Conservation (phyloP, 2,888 invertebrate species). For the Cosmorhoe ocellata region DNA sequence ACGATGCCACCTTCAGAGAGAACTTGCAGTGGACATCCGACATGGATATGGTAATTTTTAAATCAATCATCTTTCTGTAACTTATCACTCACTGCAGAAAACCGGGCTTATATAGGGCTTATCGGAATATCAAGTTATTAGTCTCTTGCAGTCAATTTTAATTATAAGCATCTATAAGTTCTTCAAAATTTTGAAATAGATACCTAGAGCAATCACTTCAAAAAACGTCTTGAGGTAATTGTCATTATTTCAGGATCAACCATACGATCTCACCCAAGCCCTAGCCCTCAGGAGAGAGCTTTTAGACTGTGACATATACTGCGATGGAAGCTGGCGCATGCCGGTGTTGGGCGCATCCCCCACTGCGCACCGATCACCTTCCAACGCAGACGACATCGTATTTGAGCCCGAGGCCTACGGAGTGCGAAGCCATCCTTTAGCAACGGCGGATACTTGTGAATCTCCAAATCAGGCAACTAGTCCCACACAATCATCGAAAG, state of each 20-base stretch:
- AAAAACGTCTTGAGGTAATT: background rate
- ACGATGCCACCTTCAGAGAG: conserved; percentile 48
- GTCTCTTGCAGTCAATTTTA: no score
- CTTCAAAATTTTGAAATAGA: no score
- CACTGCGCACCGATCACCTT: conserved; percentile 52
- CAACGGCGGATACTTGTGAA: conserved; percentile 53
- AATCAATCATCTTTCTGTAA: background rate
- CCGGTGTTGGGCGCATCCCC: conserved; percentile 68
- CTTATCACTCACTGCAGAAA: no score
- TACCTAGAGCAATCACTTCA: no score
- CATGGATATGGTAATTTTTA: conserved; percentile 9
- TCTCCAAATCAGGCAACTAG: conserved; percentile 93
- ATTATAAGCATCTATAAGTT: no score
- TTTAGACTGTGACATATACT: conserved; percentile 70
- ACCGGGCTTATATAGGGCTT: no score
- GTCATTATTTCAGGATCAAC: conserved; percentile 50
- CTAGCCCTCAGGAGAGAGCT: conserved; percentile 42
- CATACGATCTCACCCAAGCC: conserved; percentile 61
- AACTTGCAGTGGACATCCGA: conserved; percentile 56
- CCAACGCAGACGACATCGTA: conserved; percentile 52
- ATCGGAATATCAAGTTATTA: no score
- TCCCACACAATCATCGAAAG: conserved; percentile 88
- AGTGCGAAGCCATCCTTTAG: conserved; percentile 51
- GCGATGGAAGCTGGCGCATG: conserved; percentile 62
- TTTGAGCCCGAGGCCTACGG: conserved; percentile 63